phyloP scores from a whole-genome alignment of 2,888 invertebrate species.

The Smittia aterrima region DNA sequence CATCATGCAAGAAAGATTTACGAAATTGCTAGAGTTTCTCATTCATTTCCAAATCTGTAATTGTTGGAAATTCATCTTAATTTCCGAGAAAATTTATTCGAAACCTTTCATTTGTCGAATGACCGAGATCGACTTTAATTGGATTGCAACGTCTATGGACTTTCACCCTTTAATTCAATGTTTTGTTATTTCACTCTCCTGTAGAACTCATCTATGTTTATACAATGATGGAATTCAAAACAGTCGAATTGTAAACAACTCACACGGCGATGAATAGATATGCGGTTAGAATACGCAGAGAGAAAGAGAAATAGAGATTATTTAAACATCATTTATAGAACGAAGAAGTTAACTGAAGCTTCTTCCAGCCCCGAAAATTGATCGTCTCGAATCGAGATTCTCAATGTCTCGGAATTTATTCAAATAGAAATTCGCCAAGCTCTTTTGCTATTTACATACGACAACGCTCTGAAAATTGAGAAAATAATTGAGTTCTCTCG shows the following conservation, averaged over 20 bases:
- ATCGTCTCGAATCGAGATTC: too few species aligned
- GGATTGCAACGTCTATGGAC: too few species aligned
- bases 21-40: too few species aligned
- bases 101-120: too few species aligned
- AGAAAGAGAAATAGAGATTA: background rate
- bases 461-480: background rate
- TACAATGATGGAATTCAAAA: constrained; percentile 4
- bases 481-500: constrained; percentile 35
- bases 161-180: too few species aligned
- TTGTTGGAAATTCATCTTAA: too few species aligned
- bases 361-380: background rate
- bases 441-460: background rate
- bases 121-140: too few species aligned
- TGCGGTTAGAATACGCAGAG: background rate
- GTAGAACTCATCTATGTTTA: background rate
- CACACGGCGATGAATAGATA: background rate
- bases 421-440: background rate
- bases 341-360: background rate
- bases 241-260: background rate
- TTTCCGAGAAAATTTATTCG: too few species aligned
- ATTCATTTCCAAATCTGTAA: too few species aligned
- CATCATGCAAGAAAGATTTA: background rate
- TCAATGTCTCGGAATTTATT: background rate
- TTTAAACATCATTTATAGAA: background rate
- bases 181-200: too few species aligned